A percentile compares a stretch with the other conserved stretches of the same genome.
Conservation (phyloP, 2,113 vertebrate species). For the Saccopteryx leptura region DNA sequence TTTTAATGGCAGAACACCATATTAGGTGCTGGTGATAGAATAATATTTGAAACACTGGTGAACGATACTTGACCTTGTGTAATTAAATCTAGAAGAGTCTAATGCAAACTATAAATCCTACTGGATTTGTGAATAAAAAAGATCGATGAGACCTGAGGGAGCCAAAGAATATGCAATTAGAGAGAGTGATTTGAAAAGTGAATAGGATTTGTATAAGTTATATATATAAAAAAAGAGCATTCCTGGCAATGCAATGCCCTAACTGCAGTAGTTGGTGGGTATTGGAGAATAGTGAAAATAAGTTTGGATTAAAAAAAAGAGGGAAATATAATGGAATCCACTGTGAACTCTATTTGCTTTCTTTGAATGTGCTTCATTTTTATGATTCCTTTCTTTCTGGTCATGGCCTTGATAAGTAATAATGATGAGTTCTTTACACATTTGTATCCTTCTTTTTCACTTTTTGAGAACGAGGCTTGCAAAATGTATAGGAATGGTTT, state of each 20-base stretch:
- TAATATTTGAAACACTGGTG: not conserved
- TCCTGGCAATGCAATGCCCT: not conserved
- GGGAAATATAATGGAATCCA: not conserved
- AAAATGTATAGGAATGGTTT: not conserved
- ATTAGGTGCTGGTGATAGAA: not conserved
- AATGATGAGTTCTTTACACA: not conserved
- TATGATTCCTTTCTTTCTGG: not conserved
- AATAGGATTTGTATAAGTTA: not conserved
- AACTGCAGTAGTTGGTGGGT: not conserved
- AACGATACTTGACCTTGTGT: not conserved
- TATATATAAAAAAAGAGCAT: not conserved
- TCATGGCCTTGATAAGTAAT: not conserved
- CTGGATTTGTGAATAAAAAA: constrained; percentile 57
- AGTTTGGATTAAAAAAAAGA: not conserved
- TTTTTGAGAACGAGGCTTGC: not conserved
- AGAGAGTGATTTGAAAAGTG: constrained; percentile 6
- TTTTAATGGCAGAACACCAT: not conserved
- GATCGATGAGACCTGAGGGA: constrained; percentile 39
- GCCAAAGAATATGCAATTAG: constrained; percentile 41
- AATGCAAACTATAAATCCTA: constrained; percentile 60
- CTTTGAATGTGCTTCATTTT: constrained; percentile 16
- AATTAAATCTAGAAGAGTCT: constrained; percentile 57
- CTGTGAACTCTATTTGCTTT: not conserved
- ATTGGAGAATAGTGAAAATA: not conserved
- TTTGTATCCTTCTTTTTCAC: not conserved